phyloP scores from a whole-genome alignment of 1,140 invertebrate genomes.

The Drosophila varians region DNA sequence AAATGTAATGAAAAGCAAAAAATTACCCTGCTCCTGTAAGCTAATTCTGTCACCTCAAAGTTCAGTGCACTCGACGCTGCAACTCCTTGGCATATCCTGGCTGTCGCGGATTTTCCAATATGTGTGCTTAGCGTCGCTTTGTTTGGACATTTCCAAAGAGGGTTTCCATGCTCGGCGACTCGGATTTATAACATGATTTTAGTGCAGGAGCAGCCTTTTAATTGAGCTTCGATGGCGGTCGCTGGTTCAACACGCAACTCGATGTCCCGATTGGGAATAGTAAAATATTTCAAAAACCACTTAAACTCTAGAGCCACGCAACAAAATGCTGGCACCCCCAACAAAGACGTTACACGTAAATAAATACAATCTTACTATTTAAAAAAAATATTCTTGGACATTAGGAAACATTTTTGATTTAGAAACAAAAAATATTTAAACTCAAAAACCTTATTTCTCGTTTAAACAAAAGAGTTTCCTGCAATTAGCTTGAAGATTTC shows the following conservation, averaged over 20 bases:
- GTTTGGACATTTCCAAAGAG: conserved; percentile 23
- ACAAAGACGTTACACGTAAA: conserved; percentile 12
- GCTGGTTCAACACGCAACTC: conserved; percentile 28
- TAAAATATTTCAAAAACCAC: conserved; percentile 64
- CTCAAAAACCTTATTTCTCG: not conserved
- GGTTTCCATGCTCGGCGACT: conserved; percentile 5
- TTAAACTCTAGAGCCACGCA: conserved; percentile 25
- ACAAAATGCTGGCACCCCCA: conserved; percentile 20
- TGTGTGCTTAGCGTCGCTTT: conserved; percentile 40
- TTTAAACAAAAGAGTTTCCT: not conserved
- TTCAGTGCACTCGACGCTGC: conserved; percentile 49
- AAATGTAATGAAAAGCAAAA: conserved; percentile 77
- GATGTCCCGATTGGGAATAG: conserved; percentile 32
- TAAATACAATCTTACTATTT: not conserved
- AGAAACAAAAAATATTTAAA: not conserved
- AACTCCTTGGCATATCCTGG: conserved; percentile 4
- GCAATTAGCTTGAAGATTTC: not conserved
- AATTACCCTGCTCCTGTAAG: conserved; percentile 27
- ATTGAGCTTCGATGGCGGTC: conserved; percentile 44
- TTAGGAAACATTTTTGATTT: not conserved
- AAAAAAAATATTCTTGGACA: not conserved
- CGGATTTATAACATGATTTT: conserved; percentile 47
- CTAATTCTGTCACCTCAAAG: conserved; percentile 24
- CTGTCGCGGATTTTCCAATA: conserved; percentile 12
- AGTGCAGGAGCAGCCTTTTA: conserved; percentile 32